Base-by-base conservation (phyloP, 2,797 vertebrate genomes). In the Periparus ater region DNA sequence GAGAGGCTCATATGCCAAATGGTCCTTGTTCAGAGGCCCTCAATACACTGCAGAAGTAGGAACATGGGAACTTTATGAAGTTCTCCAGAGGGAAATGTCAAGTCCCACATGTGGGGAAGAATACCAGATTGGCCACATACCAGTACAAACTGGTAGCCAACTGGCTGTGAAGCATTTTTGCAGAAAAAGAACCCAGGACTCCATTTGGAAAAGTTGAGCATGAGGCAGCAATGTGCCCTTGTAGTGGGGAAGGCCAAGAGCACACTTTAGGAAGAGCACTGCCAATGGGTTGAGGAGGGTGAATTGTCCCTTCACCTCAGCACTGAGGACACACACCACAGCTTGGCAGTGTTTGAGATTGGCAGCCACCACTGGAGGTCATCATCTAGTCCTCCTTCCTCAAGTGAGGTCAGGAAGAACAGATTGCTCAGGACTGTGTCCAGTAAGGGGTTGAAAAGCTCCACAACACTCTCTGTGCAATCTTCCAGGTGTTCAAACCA, bases 231-330 rank as follows among this genome's bases (percentile, higher is more conserved):
- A 10, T 4, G 7, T 55, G 38, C 8, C 12, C 27, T 75, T 18
- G 36, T 23, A 45, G 38, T 3, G 6, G 26, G 57, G n/a, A 67
- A 63, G 30, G 36, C 60, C 50, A n/a, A 17, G 15, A 20, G 61
- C 13, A 29, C 45, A 36, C 29, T 11, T 25, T 40, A 32, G 73
- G 63, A 51, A 40, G 29, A n/a, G 17, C 65, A 19, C 4, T 84
- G 81, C 38, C 47, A 40, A 0, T 9, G 50, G 12, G 3, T 34
- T 1, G 6, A 44, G 36, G 19, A 78, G n/a, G 4, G 25, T 48
- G 45, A 26, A 50, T 15, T 34, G 11, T 42, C 19, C 30, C 42
- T 50, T 79, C 58, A 67, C 3, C 36, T 65, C 32, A 11, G 38
- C 51, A 17, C 73, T 61, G 4, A 9, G 57, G 42, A 68, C 32